Percentiles rank a stretch among this genome's conserved stretches.
Evolutionary conservation across 1,140 invertebrate genomes (phyloP).

Genomic region (Helicoverpa armigera): DNA sequence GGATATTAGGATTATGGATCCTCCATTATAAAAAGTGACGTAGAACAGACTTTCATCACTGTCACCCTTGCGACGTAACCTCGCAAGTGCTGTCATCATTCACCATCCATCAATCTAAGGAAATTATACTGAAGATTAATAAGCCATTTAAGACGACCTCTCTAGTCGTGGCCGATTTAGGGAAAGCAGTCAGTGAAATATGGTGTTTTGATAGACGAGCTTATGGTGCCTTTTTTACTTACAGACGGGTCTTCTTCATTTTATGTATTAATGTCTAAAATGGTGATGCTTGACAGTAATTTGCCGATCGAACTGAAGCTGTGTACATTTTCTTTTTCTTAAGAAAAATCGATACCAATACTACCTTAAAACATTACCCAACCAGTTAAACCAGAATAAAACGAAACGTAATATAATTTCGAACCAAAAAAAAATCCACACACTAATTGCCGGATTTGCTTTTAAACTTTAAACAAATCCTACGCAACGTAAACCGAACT

Average conservation of each 20-base stretch:
- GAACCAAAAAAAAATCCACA: conserved; percentile 58
- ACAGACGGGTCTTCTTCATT: too few species aligned
- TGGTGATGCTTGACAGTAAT: too few species aligned
- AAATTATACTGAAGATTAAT: conserved; percentile 66
- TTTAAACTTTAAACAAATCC: conserved; percentile 77
- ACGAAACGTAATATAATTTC: conserved; percentile 43
- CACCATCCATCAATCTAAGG: conserved; percentile 64
- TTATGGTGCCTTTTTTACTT: not conserved
- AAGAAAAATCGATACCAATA: not conserved
- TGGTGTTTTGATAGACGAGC: not conserved
- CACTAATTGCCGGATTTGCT: conserved; percentile 77
- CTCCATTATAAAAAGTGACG: not conserved
- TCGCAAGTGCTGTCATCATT: conserved; percentile 49
- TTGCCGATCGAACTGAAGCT: too few species aligned
- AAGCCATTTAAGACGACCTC: conserved; percentile 50
- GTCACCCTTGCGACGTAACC: conserved; percentile 11
- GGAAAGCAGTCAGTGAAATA: conserved; percentile 1
- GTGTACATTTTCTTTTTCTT: not conserved
- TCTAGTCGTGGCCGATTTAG: conserved; percentile 34
- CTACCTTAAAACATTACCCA: conserved; percentile 30
- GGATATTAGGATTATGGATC: not conserved
- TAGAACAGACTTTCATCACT: conserved; percentile 24
- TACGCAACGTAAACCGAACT: conserved; percentile 71
- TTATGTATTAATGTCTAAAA: too few species aligned
- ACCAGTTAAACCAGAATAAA: conserved; percentile 48